Percentiles rank a stretch among this genome's conserved stretches.
Evolutionary conservation across 2,797 vertebrate genomes (phyloP).

Genomic region (Danio aesculapii): DNA sequence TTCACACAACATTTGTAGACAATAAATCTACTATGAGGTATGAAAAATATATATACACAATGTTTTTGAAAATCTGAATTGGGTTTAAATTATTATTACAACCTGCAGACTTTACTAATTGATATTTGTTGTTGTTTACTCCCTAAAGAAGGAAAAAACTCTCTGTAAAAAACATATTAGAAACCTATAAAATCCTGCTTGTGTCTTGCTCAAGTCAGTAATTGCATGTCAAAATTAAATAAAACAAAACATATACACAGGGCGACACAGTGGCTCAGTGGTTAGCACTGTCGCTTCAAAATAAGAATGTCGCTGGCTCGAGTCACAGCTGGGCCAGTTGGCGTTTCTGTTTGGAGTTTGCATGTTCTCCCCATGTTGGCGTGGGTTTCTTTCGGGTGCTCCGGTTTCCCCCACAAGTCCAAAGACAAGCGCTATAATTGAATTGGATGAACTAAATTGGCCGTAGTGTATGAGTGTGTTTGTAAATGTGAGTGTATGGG

Average conservation of each 20-base stretch:
- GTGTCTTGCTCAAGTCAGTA: constrained; percentile 4
- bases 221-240: constrained; percentile 20
- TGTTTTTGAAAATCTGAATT: neutral
- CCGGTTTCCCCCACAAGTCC: too few species aligned
- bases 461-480: too few species aligned
- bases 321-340: too few species aligned
- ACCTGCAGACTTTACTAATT: constrained; percentile 1
- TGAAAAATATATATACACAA: constrained; percentile 26
- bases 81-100: constrained; percentile 16
- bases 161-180: neutral
- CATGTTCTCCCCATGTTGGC: too few species aligned
- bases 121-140: neutral
- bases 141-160: neutral
- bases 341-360: too few species aligned
- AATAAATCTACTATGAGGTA: neutral
- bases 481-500: too few species aligned
- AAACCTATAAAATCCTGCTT: neutral
- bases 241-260: constrained; percentile 22
- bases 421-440: too few species aligned
- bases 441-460: too few species aligned
- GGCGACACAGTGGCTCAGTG: too few species aligned
- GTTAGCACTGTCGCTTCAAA: too few species aligned
- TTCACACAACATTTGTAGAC: constrained; percentile 1
- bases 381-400: too few species aligned
- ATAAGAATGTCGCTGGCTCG: too few species aligned